Evolutionary conservation across 2,113 vertebrate species (phyloP).

Genomic region (Amblyopsis rosae): DNA sequence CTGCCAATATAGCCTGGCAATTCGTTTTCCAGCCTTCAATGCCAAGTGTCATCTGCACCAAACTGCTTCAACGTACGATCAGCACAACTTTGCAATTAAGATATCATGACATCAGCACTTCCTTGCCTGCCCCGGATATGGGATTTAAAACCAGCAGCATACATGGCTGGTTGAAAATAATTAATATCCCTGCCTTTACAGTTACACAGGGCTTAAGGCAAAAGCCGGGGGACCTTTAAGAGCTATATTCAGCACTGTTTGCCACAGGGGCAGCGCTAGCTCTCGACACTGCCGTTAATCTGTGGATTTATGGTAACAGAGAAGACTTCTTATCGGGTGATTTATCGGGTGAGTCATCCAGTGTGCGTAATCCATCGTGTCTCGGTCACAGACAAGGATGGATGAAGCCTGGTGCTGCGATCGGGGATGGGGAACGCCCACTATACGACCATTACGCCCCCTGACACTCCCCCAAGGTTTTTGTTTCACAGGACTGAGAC

Average conservation of each 20-base stretch:
- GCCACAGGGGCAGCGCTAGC: constrained; percentile 53
- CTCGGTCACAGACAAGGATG: constrained; percentile 64
- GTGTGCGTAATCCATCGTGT: constrained; percentile 66
- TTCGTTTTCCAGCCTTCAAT: background rate
- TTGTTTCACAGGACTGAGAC: constrained; percentile 50
- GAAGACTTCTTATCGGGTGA: constrained; percentile 79
- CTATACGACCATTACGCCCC: constrained; percentile 31
- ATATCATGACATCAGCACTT: constrained; percentile 70
- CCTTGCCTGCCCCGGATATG: constrained; percentile 49
- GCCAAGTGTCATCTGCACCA: constrained; percentile 3
- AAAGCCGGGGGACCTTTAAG: constrained; percentile 50
- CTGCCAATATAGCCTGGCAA: too few species aligned
- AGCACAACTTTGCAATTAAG: constrained; percentile 77
- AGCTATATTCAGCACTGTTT: constrained; percentile 65
- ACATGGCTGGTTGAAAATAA: constrained; percentile 62
- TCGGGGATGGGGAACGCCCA: constrained; percentile 29
- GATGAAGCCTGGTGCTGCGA: constrained; percentile 42
- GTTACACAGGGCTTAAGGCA: constrained; percentile 69
- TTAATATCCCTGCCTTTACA: constrained; percentile 43
- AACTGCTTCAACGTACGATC: constrained; percentile 31
- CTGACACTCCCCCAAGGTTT: constrained; percentile 56
- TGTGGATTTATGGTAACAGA: constrained; percentile 80
- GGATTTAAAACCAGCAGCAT: constrained; percentile 52
- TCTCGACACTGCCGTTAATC: constrained; percentile 74
- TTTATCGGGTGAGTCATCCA: constrained; percentile 58